A percentile compares a stretch with the other conserved stretches of the same genome.
phyloP scores from a whole-genome alignment of 2,113 vertebrate genomes.

The Mus pahari region DNA sequence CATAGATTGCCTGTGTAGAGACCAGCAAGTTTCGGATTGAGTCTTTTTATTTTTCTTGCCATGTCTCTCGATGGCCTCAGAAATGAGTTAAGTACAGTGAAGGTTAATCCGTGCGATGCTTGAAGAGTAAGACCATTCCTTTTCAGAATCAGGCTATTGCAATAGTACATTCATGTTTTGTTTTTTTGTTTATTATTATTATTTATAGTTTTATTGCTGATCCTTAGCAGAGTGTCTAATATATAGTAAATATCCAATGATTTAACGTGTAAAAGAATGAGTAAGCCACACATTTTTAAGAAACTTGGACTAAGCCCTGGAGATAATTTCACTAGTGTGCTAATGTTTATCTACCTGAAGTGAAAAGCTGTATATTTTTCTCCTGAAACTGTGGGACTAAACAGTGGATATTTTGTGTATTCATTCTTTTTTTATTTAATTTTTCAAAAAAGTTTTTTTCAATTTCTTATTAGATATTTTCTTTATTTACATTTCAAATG shows the following conservation, averaged over 20 bases:
- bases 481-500: no score
- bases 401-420: not conserved
- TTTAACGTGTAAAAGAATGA: not conserved
- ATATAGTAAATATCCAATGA: not conserved
- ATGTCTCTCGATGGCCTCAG: not conserved
- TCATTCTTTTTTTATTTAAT: no score
- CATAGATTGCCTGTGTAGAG: not conserved
- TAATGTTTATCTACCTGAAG: not conserved
- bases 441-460: no score
- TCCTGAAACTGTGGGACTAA: not conserved
- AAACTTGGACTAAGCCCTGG: not conserved
- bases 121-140: not conserved
- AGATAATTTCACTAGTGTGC: fast-evolving
- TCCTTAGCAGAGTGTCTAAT: no score
- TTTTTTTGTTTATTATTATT: no score
- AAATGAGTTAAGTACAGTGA: not conserved
- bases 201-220: not conserved
- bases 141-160: not conserved
- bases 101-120: not conserved
- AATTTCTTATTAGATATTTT: no score
- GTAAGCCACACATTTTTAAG: not conserved
- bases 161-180: not conserved
- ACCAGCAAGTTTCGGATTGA: not conserved
- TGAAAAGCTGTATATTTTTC: not conserved
- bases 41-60: constrained; percentile 22